These are phyloP conservation scores for Musca domestica DNA, from an alignment of 1,140 invertebrate genomes.

Conservation along the genomic window DNA sequence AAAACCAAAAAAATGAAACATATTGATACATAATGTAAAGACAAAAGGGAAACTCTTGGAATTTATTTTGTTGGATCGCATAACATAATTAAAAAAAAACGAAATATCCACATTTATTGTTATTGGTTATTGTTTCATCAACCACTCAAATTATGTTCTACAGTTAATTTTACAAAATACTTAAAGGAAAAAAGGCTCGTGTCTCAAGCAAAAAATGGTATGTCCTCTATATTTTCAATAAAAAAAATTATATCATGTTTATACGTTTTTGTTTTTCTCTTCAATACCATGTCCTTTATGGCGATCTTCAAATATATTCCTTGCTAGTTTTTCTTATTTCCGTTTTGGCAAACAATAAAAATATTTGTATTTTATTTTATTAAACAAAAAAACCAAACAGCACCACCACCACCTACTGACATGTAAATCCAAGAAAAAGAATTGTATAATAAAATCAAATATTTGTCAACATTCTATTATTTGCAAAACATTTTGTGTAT, in stretches of 20 bases:
- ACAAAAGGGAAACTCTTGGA: not conserved
- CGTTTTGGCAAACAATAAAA: no score
- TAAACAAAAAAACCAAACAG: not conserved
- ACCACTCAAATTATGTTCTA: not conserved
- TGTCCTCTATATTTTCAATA: not conserved
- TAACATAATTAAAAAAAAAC: not conserved
- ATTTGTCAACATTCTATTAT: no score
- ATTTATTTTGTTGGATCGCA: not conserved
- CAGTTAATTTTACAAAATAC: not conserved
- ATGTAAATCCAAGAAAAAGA: not conserved
- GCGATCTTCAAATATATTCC: no score
- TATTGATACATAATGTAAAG: not conserved
- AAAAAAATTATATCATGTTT: not conserved
- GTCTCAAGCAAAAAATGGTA: conserved; percentile 12
- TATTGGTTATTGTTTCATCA: not conserved
- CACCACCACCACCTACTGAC: no score
- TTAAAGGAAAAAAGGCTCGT: conserved; percentile 9
- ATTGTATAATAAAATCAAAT: not conserved
- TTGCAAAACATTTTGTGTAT: no score
- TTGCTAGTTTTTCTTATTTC: no score
- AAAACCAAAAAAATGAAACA: not conserved
- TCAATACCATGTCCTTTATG: no score
- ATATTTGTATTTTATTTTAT: no score
- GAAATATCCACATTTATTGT: not conserved
- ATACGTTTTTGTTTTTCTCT: not conserved